Evolutionary conservation across 1,140 invertebrate genomes (phyloP).

Genomic region (Caenorhabditis briggsae): DNA sequence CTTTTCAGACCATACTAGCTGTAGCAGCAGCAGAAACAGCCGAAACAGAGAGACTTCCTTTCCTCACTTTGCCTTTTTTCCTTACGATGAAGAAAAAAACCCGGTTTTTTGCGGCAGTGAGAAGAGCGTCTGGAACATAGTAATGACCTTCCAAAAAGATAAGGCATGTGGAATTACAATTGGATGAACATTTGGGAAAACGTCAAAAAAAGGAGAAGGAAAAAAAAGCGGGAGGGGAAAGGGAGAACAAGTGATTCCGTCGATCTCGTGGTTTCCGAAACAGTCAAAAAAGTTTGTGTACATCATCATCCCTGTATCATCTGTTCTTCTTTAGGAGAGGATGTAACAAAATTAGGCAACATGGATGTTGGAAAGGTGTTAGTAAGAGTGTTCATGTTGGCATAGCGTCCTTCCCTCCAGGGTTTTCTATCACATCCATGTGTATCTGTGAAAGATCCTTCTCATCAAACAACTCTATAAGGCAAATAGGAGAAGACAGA

Average conservation of each 20-base stretch:
- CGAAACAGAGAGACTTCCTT: constrained; percentile 33
- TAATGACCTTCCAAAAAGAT: constrained; percentile 53
- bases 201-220: constrained; percentile 8
- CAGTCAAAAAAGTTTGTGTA: background rate
- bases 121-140: constrained; percentile 54
- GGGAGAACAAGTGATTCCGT: constrained; percentile 40
- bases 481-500: background rate
- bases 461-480: background rate
- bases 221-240: constrained; percentile 28
- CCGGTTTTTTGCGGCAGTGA: constrained; percentile 54
- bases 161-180: constrained; percentile 55
- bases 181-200: constrained; percentile 54
- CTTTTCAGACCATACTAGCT: constrained; percentile 52
- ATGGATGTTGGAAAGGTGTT: background rate
- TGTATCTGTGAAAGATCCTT: no score
- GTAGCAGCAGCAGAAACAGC: background rate
- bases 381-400: constrained; percentile 7
- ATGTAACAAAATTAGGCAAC: constrained; percentile 17
- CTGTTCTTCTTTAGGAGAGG: background rate
- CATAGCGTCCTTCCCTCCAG: background rate
- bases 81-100: constrained; percentile 52
- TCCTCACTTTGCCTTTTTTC: constrained; percentile 23
- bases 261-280: constrained; percentile 46
- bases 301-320: constrained; percentile 41
- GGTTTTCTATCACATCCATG: constrained; percentile 32